A percentile compares a stretch with the other conserved stretches of the same genome.
phyloP scores from a whole-genome alignment of 2,113 vertebrate species.

The Leiothrix lutea region DNA sequence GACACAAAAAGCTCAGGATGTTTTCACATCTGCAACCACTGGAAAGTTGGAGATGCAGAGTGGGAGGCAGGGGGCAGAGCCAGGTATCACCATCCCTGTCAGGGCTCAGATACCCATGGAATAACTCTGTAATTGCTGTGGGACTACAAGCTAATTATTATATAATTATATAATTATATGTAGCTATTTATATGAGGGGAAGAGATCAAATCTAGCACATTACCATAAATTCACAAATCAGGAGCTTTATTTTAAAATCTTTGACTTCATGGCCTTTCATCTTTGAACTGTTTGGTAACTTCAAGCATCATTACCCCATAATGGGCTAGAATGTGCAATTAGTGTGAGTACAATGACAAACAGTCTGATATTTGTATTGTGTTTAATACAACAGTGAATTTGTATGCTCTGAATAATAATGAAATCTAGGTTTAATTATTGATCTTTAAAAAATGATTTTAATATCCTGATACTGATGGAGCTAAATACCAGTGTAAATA shows the following conservation, averaged over 20 bases:
- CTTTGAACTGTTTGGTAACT: constrained; percentile 60
- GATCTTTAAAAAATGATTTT: neutral
- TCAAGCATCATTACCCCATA: constrained; percentile 56
- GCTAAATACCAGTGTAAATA: constrained; percentile 5
- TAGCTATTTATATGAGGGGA: neutral
- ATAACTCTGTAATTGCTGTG: neutral
- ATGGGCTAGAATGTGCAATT: constrained; percentile 43
- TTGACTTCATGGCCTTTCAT: constrained; percentile 23
- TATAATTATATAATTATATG: constrained; percentile 36
- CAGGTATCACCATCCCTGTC: neutral
- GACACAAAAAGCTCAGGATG: neutral
- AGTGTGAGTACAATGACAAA: constrained; percentile 3
- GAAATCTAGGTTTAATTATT: constrained; percentile 21
- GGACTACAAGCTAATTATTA: constrained; percentile 12
- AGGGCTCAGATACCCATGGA: neutral
- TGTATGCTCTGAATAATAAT: constrained; percentile 12
- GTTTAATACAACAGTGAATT: neutral
- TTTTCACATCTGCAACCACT: neutral
- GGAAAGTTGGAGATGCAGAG: neutral
- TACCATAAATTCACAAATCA: constrained; percentile 42
- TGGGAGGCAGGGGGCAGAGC: neutral
- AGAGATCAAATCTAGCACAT: constrained; percentile 33
- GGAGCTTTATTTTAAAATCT: constrained; percentile 49
- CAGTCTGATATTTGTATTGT: neutral
- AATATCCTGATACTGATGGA: neutral